These are phyloP conservation scores for Bufo bufo DNA, from an alignment of 2,113 vertebrate genomes.

Conservation along the genomic window DNA sequence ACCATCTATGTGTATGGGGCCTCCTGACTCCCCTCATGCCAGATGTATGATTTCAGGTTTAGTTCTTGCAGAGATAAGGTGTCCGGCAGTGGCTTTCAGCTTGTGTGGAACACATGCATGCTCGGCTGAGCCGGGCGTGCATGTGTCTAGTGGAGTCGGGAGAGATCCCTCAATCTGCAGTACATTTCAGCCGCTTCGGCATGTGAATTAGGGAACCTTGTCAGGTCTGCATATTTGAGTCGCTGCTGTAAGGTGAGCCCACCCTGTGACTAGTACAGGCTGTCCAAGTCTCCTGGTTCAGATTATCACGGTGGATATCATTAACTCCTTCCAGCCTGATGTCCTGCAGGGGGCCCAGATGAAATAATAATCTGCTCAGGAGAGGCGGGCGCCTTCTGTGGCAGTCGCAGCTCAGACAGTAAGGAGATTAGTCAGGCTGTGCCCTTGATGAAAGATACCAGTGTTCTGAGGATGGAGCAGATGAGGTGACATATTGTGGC, in stretches of 20 bases:
- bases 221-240: conserved; percentile 18
- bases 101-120: too few species aligned
- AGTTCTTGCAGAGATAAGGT: too few species aligned
- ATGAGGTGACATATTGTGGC: background rate
- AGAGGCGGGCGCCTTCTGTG: conserved; percentile 6
- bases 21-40: too few species aligned
- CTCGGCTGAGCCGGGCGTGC: too few species aligned
- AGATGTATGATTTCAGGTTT: too few species aligned
- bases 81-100: too few species aligned
- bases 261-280: background rate
- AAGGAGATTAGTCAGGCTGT: conserved; percentile 36
- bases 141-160: too few species aligned
- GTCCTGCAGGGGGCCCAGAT: background rate
- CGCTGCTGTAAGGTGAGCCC: conserved; percentile 24
- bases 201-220: background rate
- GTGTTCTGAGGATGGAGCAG: background rate
- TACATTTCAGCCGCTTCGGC: too few species aligned
- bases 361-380: background rate
- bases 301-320: background rate
- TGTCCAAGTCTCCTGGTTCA: conserved; percentile 14
- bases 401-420: conserved; percentile 20
- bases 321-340: background rate
- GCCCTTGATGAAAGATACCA: conserved; percentile 2
- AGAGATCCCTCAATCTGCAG: too few species aligned
- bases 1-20: too few species aligned